Conservation (phyloP, 1,140 invertebrate species). For the Meloidogyne hapla region DNA sequence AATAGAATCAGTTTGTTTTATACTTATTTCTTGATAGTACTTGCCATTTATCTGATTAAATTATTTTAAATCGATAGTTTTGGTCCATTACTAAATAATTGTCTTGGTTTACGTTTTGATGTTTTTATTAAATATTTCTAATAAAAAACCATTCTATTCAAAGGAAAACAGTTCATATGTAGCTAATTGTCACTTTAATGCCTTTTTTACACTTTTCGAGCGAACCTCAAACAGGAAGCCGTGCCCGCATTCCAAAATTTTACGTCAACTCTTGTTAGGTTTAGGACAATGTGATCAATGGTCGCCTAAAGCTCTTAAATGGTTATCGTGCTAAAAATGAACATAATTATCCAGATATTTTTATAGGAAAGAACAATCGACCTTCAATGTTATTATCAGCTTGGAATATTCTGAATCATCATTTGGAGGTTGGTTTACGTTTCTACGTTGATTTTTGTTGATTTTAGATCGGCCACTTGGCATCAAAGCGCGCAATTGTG, state of each 20-base stretch:
- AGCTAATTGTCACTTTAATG: conserved; percentile 33
- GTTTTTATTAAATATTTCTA: not conserved
- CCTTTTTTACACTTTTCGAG: conserved; percentile 40
- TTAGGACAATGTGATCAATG: conserved; percentile 26
- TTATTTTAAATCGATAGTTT: too few relatives aligned
- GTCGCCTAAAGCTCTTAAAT: conserved; percentile 29
- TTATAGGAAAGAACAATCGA: not conserved
- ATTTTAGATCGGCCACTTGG: not conserved
- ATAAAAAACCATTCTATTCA: not conserved
- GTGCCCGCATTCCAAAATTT: conserved; percentile 49
- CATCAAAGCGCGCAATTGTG: conserved; percentile 38
- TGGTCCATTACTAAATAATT: too few relatives aligned
- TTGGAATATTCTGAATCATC: conserved; percentile 1
- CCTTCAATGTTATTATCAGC: not conserved
- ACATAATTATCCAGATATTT: not conserved
- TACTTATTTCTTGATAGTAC: too few relatives aligned
- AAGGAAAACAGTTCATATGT: conserved; percentile 29
- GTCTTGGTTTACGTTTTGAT: too few relatives aligned
- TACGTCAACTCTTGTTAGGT: conserved; percentile 45
- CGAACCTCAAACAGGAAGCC: conserved; percentile 37
- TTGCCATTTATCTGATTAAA: too few relatives aligned
- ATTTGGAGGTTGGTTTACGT: not conserved
- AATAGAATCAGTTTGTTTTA: conserved; percentile 23
- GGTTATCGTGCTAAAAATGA: conserved; percentile 16
- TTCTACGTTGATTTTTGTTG: not conserved